phyloP scores from a whole-genome alignment of 1,140 invertebrate species.

The Dreissena rostriformis region DNA sequence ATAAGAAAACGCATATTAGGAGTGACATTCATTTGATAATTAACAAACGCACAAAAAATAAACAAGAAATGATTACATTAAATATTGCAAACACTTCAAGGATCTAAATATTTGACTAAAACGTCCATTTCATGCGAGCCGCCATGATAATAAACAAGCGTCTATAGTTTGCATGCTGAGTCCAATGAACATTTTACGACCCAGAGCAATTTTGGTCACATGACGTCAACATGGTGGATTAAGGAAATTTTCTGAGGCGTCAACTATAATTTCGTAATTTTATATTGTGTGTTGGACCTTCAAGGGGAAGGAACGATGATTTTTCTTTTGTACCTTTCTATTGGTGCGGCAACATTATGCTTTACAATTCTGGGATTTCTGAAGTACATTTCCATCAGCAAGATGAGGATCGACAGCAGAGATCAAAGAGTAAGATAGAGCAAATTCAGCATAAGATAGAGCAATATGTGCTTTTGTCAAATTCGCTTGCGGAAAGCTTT shows the following conservation, averaged over 20 bases:
- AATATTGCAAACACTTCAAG: too few species aligned
- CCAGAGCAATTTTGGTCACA: conserved; percentile 32
- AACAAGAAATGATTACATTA: too few species aligned
- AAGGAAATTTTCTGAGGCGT: neutral
- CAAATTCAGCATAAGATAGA: too few species aligned
- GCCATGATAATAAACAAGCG: conserved; percentile 33
- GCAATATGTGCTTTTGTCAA: too few species aligned
- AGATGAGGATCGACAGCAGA: conserved; percentile 48
- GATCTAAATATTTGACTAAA: too few species aligned
- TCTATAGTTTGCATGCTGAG: neutral
- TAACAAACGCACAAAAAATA: too few species aligned
- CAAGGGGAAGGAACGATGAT: conserved; percentile 34
- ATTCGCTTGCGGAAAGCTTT: too few species aligned
- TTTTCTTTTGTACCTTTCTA: conserved; percentile 56
- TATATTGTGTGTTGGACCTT: too few species aligned
- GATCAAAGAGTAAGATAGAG: conserved; percentile 48
- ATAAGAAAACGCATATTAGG: too few species aligned
- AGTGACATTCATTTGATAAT: too few species aligned
- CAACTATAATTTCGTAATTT: too few species aligned
- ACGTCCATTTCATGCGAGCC: conserved; percentile 12
- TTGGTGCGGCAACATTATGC: conserved; percentile 43
- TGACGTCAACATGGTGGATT: conserved; percentile 57
- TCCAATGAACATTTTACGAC: conserved; percentile 1
- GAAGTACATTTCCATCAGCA: conserved; percentile 60
- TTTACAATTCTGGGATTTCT: conserved; percentile 49